A percentile compares a stretch with the other conserved stretches of the same genome.
phyloP scores from a whole-genome alignment of 1,140 invertebrate species.

The Brachionus rubens region DNA sequence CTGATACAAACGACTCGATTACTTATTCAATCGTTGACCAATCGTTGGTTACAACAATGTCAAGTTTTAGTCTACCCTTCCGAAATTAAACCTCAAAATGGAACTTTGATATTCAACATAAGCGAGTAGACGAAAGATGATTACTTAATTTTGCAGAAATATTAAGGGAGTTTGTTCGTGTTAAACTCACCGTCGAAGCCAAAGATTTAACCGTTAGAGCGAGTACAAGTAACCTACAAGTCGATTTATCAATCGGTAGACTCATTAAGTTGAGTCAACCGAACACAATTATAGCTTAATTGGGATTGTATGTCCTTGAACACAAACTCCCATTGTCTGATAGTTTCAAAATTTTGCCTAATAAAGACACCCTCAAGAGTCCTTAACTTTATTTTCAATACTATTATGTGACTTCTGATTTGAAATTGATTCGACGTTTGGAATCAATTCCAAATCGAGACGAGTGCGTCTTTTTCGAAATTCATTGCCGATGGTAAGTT shows the following conservation, averaged over 20 bases:
- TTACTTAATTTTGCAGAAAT: conserved; percentile 2
- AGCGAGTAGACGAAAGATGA: not conserved
- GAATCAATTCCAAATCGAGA: too few species aligned
- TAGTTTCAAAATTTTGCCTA: conserved; percentile 7
- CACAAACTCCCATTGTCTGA: not conserved
- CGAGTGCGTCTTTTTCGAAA: too few species aligned
- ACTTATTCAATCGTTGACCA: not conserved
- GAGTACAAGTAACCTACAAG: not conserved
- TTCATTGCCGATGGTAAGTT: too few species aligned
- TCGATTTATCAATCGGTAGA: not conserved
- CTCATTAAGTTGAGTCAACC: not conserved
- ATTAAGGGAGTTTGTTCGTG: not conserved
- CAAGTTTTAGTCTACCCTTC: conserved; percentile 5
- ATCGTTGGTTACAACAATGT: not conserved
- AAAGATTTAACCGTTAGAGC: not conserved
- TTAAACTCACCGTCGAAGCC: conserved; percentile 9
- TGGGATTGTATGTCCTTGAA: not conserved
- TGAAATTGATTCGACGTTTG: conserved; percentile 9
- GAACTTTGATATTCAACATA: conserved; percentile 14
- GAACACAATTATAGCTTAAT: conserved; percentile 15
- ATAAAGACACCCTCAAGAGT: not conserved
- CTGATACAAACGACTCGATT: not conserved
- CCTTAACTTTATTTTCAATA: conserved; percentile 36
- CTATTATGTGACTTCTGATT: not conserved
- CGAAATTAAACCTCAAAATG: not conserved